Conservation (phyloP, 2,113 vertebrate species). For the Misgurnus mizolepis region DNA sequence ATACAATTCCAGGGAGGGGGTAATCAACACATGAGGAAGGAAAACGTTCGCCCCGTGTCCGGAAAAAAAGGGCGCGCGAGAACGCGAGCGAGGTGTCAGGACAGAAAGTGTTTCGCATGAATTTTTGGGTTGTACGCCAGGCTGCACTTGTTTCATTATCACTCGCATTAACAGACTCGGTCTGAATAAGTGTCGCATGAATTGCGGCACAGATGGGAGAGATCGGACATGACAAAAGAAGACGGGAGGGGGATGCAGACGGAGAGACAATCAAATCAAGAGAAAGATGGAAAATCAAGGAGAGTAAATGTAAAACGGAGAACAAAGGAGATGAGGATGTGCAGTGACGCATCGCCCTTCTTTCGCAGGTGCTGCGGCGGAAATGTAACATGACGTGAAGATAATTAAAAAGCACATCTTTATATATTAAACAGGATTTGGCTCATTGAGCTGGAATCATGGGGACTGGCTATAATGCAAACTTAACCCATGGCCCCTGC, state of each 20-base stretch:
- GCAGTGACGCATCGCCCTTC: constrained; percentile 56
- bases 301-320: constrained; percentile 33
- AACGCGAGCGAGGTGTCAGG: constrained; percentile 18
- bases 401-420: constrained; percentile 71
- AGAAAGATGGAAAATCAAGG: constrained; percentile 31
- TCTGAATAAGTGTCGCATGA: constrained; percentile 46
- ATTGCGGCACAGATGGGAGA: constrained; percentile 38
- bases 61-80: constrained; percentile 21
- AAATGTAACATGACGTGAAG: constrained; percentile 69
- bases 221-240: constrained; percentile 42
- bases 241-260: constrained; percentile 33
- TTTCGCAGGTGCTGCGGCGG: constrained; percentile 62
- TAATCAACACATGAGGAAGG: constrained; percentile 56
- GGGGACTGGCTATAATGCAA: constrained; percentile 67
- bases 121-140: constrained; percentile 30
- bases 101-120: constrained; percentile 39
- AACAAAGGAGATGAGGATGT: constrained; percentile 50
- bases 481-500: constrained; percentile 61
- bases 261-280: constrained; percentile 42
- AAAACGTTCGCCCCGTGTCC: constrained; percentile 34
- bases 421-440: constrained; percentile 67
- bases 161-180: constrained; percentile 33
- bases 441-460: constrained; percentile 57
- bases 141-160: constrained; percentile 40
- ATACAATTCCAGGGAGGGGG: constrained; percentile 66